Evolutionary conservation across 64 coral and sea anemone species (phyloP), one percentile per base, ranked within the genome.

Genomic region (Actinia equina): DNA sequence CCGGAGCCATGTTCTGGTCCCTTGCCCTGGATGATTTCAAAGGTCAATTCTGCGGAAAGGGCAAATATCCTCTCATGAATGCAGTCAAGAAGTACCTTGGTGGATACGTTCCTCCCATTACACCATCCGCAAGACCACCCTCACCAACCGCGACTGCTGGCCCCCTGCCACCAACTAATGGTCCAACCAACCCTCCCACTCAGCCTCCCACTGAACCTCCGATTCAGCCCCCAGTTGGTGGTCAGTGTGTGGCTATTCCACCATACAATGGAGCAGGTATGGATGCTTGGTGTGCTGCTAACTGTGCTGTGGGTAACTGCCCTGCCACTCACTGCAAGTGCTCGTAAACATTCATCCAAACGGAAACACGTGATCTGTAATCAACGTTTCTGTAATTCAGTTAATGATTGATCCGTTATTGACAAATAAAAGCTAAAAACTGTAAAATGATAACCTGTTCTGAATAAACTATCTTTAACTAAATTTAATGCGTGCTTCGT

Each of bases 1-100:
- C 14, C 52, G 91, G 91, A 11, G 91, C 82, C 2, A 93, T 93
- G 91, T 93, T 93, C 82, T 93, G 91, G 91, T 65, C 87, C 3
- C 71, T 93, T 3, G 87, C 77, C 11, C 57, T 93, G 14, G 91
- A 93, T 27, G 87, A 93, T 77, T 89, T 89, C 61, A 84, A 55
- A 4, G 88, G 88, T 0, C 19, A 51, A 22, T 67, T 43, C 42
- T 84, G 88, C 43, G 88, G 88, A 16, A 44, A 89, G 52, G 88
- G 88, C 17, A 44, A 62, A 2, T 89, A 89, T 23, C 88, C 81
- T 3, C 23, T 89, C 19, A 84, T 89, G 55, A 84, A 25, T 23
- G 61, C 88, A 18, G 88, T 89, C 18, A 89, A 89, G 79, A 71
- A 71, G 64, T 84, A 74, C 14, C 44, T 89, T 30, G 81, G 80